Evolutionary conservation across 2,797 vertebrate species (phyloP).

Genomic region (Clarias laeviceps): DNA sequence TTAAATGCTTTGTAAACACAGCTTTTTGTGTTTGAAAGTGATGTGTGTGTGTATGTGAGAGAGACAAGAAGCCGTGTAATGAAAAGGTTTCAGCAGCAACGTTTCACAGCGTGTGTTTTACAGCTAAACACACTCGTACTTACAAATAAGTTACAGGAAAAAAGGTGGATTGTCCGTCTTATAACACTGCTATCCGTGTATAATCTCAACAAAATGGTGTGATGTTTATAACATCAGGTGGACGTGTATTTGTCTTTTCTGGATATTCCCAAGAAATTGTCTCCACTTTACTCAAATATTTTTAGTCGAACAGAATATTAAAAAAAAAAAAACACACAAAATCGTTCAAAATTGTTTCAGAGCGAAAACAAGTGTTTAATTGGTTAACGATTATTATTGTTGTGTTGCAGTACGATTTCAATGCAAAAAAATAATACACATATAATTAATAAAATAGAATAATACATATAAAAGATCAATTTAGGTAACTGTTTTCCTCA

Average conservation of each 20-base stretch:
- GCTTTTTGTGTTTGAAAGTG: conserved; percentile 45
- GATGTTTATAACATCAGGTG: background rate
- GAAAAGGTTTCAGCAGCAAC: conserved; percentile 35
- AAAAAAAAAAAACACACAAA: background rate
- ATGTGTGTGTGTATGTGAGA: conserved; percentile 17
- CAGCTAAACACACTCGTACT: conserved; percentile 1
- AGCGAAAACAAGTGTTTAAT: background rate
- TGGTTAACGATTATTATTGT: background rate
- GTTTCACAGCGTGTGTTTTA: background rate
- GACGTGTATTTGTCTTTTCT: background rate
- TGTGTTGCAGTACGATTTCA: too few species aligned
- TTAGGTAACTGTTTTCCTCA: background rate
- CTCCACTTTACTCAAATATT: too few species aligned
- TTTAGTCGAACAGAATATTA: background rate
- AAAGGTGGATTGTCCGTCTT: background rate
- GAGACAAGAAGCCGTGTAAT: conserved; percentile 23
- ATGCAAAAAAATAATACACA: background rate
- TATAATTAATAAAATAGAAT: too few species aligned
- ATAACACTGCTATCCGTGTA: background rate
- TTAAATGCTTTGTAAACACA: conserved; percentile 74
- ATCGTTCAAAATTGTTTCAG: background rate
- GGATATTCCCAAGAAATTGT: background rate
- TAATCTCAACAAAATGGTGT: background rate
- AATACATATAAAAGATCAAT: background rate
- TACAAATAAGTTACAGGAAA: background rate